Evolutionary conservation across 2,888 invertebrate genomes (phyloP).

Genomic region (Sinhomidia bicolor): DNA sequence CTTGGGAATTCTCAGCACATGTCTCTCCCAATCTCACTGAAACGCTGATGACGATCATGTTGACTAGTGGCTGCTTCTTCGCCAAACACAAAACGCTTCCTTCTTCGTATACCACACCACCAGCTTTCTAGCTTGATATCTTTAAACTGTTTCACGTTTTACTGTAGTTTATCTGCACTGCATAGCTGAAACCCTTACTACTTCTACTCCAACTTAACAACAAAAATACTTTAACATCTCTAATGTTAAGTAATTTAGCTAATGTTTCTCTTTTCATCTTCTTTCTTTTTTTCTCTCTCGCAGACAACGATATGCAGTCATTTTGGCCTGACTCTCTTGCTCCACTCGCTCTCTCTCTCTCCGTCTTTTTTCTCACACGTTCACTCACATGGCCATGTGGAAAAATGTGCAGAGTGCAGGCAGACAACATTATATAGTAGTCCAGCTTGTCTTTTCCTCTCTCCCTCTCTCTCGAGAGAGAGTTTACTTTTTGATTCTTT

Average conservation of each 20-base stretch:
- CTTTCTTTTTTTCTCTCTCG: constrained; percentile 4
- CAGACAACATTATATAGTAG: not conserved
- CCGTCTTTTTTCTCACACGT: constrained; percentile 18
- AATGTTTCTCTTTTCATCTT: constrained; percentile 56
- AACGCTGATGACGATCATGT: not conserved
- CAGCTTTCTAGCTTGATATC: not conserved
- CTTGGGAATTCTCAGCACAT: constrained; percentile 58
- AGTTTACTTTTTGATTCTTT: constrained; percentile 33
- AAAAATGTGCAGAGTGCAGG: not conserved
- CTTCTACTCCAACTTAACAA: constrained; percentile 9
- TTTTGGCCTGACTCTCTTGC: too few relatives aligned
- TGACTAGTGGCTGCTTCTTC: not conserved
- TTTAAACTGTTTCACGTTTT: constrained; percentile 20
- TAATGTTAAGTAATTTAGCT: constrained; percentile 55
- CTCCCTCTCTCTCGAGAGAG: not conserved
- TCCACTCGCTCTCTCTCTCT: constrained; percentile 7
- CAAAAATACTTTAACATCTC: not conserved
- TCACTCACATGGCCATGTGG: constrained; percentile 36
- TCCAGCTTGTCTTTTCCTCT: not conserved
- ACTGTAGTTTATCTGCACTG: not conserved
- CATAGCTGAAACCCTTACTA: not conserved
- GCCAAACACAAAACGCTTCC: constrained; percentile 21
- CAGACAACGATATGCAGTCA: too few relatives aligned
- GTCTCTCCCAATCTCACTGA: constrained; percentile 52
- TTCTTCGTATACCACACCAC: not conserved